Evolutionary conservation across 2,797 vertebrate species (phyloP).

Genomic region (Gambelia wislizenii): DNA sequence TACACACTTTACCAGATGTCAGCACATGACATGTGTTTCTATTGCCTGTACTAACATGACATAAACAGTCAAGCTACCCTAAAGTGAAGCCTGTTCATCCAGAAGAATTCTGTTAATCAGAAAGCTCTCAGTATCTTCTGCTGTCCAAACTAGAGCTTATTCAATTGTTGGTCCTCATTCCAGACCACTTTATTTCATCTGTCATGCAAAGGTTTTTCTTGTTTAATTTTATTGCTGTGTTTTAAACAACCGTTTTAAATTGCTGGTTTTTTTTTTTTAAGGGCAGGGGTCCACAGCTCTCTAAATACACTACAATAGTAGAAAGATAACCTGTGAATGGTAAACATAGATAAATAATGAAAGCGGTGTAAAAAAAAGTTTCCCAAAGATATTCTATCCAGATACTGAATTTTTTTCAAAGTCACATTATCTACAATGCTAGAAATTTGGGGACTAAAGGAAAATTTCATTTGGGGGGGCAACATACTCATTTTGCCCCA

Average conservation of each 20-base stretch:
- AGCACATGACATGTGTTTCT: not conserved
- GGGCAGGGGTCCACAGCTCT: not conserved
- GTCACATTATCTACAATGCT: too few species aligned
- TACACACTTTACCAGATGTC: not conserved
- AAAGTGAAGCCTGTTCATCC: not conserved
- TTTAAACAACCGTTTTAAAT: not conserved
- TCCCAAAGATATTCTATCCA: not conserved
- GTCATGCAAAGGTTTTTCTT: not conserved
- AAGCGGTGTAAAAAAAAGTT: not conserved
- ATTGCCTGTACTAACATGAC: not conserved
- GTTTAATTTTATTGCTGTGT: not conserved
- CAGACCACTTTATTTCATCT: not conserved
- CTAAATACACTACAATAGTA: not conserved
- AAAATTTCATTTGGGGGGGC: too few species aligned
- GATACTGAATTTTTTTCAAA: too few species aligned
- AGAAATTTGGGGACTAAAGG: too few species aligned
- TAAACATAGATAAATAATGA: not conserved
- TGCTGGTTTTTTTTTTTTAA: too few species aligned
- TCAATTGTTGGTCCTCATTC: not conserved
- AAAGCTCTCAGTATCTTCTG: not conserved
- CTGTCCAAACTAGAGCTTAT: not conserved
- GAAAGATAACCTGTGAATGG: not conserved
- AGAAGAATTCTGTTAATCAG: not conserved
- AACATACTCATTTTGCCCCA: too few species aligned
- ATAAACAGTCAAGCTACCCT: not conserved